Conservation (phyloP, 2,113 vertebrate species). For the Oncorhynchus mykiss region DNA sequence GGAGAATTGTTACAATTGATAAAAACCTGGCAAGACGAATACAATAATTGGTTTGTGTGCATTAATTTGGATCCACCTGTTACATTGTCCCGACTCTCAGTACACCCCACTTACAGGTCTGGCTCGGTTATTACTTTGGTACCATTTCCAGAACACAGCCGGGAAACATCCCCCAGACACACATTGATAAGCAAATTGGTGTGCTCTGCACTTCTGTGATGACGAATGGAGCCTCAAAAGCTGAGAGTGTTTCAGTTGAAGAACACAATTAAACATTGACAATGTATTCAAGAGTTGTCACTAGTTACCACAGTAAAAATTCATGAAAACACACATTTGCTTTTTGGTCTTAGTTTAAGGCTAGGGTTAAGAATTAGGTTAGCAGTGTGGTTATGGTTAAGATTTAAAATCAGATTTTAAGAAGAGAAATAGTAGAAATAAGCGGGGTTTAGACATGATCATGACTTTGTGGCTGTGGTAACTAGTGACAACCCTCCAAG, state of each 20-base stretch:
- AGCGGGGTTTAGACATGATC: too few species aligned
- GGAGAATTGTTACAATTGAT: conserved; percentile 69
- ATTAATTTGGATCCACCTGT: conserved; percentile 5
- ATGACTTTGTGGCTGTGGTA: conserved; percentile 22
- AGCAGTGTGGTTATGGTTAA: too few species aligned
- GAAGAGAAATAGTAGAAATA: too few species aligned
- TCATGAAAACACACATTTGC: too few species aligned
- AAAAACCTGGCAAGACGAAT: too few species aligned
- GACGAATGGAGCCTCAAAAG: conserved; percentile 69
- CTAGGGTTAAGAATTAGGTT: too few species aligned
- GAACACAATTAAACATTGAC: too few species aligned
- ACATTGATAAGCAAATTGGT: conserved; percentile 76
- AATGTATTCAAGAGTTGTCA: neutral
- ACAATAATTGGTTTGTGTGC: too few species aligned
- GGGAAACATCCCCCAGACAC: conserved; percentile 66
- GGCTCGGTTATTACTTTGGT: conserved; percentile 8
- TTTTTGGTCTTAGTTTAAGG: too few species aligned
- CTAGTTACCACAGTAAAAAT: conserved; percentile 56
- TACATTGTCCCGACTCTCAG: neutral
- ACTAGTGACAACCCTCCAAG: conserved; percentile 48
- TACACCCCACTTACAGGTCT: neutral
- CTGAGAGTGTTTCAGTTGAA: conserved; percentile 56
- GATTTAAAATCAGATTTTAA: too few species aligned
- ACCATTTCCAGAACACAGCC: neutral
- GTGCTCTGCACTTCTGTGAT: conserved; percentile 52